Evolutionary conservation across 2,797 vertebrate species (phyloP), one percentile per base, ranked within the genome.

Genomic region (Moxostoma hubbsi): DNA sequence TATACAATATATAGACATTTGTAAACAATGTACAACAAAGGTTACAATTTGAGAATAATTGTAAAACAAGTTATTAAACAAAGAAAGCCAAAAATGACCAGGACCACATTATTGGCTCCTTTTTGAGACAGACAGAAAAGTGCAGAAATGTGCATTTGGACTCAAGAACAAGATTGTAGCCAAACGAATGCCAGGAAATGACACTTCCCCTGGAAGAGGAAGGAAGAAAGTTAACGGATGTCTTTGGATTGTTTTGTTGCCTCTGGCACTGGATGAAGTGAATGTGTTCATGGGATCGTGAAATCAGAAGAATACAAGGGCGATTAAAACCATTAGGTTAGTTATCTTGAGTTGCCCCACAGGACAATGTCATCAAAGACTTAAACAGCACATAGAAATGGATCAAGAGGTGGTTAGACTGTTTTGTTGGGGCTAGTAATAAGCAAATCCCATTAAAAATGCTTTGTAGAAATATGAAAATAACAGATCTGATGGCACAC

Each of bases 231-330:
- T 70, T 69, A 36, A 57, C 13, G 54, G 80, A 77, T 77, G 80
- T 77, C 46, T 64, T 66, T 47, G 59, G 66, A 70, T 65, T 59
- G 67, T 64, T 62, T 71, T 45, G 59, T 6, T n/a, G 73, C 73
- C 74, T 65, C 67, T 58, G 74, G 80, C 59, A 10, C 46, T 66
- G 18, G 18, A 43, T 77, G 73, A 58, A 59, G 7, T 59, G 80
- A 72, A 58, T 77, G 65, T 46, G 80, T 77, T 45, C 80, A 81
- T 50, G 18, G 36, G 51, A 70, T 75, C 50, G n/a, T 81, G 66
- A 69, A 77, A 81, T 77, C 58, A 58, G 36, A 53, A 2, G 12
- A 66, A 63, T 72, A 77, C 53, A 61, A 66, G 66, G 79, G 65
- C 73, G 76, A 61, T 81, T 75, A 16, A 61, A 49, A 61, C 58